Evolutionary conservation across 2,888 invertebrate species (phyloP).

Genomic region (Eupithecia dodoneata): DNA sequence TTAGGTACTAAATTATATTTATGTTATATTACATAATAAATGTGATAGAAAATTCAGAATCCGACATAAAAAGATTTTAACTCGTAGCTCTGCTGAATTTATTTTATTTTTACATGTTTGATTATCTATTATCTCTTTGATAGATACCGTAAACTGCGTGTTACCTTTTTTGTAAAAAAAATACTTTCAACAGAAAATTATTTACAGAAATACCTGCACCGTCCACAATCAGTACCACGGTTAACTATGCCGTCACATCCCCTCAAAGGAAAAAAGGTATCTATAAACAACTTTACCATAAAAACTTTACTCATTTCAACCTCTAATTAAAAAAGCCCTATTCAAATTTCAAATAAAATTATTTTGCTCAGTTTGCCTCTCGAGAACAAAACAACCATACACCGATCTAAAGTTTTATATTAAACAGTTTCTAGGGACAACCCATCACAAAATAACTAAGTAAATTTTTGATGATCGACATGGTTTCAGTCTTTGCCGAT

Average conservation of each 20-base stretch:
- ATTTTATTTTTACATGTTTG: neutral
- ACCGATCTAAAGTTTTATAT: slow-evolving; percentile 54
- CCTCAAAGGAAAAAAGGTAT: slow-evolving; percentile 87
- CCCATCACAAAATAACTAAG: slow-evolving; percentile 50
- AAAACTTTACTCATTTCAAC: slow-evolving; percentile 28
- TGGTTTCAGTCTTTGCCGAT: slow-evolving; percentile 47
- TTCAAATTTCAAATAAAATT: slow-evolving; percentile 25
- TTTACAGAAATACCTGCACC: slow-evolving; percentile 93
- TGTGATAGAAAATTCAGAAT: neutral
- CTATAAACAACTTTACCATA: slow-evolving; percentile 39
- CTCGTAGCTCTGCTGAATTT: neutral
- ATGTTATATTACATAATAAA: neutral
- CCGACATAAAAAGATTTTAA: neutral
- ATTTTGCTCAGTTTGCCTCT: slow-evolving; percentile 40
- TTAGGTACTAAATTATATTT: neutral
- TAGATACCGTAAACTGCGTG: neutral
- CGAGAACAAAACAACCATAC: slow-evolving; percentile 57
- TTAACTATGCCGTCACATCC: slow-evolving; percentile 83
- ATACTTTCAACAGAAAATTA: slow-evolving; percentile 29
- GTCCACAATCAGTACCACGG: slow-evolving; percentile 87
- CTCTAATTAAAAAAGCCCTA: slow-evolving; percentile 31
- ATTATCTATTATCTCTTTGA: neutral
- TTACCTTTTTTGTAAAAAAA: neutral
- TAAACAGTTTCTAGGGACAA: slow-evolving; percentile 56
- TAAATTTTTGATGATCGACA: slow-evolving; percentile 66